phyloP scores from a whole-genome alignment of 2,888 invertebrate species.

The Timema podura region DNA sequence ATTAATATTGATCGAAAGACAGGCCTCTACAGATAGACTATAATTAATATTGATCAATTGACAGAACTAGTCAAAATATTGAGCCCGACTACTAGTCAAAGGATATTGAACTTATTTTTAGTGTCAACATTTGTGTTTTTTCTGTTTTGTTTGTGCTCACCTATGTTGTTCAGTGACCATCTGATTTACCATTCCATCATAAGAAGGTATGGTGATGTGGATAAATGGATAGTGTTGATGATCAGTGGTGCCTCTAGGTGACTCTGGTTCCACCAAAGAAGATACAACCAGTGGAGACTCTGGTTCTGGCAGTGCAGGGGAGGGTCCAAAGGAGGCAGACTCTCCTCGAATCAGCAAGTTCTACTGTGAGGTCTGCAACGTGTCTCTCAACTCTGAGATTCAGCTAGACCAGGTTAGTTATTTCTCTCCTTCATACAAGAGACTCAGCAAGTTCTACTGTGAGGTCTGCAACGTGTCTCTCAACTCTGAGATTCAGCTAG shows the following conservation, averaged over 20 bases:
- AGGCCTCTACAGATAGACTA: too few relatives aligned
- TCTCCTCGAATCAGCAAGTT: constrained; percentile 28
- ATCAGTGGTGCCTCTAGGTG: constrained; percentile 28
- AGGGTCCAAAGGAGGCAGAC: constrained; percentile 22
- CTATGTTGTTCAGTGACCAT: constrained; percentile 25
- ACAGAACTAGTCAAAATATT: too few relatives aligned
- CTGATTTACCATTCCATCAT: constrained; percentile 32
- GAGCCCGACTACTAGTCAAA: too few relatives aligned
- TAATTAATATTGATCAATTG: too few relatives aligned
- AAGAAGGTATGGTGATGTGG: constrained; percentile 39
- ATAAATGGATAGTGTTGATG: constrained; percentile 50
- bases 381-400: constrained; percentile 48
- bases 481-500: constrained; percentile 49
- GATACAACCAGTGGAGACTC: too few relatives aligned
- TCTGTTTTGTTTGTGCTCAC: constrained; percentile 23
- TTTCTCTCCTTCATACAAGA: too few relatives aligned
- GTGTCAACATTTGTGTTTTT: constrained; percentile 24
- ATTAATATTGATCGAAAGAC: too few relatives aligned
- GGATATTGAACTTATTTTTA: too few relatives aligned
- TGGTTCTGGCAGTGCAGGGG: constrained; percentile 10
- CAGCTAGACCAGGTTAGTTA: constrained; percentile 44
- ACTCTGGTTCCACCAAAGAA: too few relatives aligned
- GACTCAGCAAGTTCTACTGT: constrained; percentile 39
- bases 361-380: constrained; percentile 46
- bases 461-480: constrained; percentile 48